These are phyloP conservation scores for Arge pagana DNA, from an alignment of 2,888 invertebrate genomes.

Conservation along the genomic window DNA sequence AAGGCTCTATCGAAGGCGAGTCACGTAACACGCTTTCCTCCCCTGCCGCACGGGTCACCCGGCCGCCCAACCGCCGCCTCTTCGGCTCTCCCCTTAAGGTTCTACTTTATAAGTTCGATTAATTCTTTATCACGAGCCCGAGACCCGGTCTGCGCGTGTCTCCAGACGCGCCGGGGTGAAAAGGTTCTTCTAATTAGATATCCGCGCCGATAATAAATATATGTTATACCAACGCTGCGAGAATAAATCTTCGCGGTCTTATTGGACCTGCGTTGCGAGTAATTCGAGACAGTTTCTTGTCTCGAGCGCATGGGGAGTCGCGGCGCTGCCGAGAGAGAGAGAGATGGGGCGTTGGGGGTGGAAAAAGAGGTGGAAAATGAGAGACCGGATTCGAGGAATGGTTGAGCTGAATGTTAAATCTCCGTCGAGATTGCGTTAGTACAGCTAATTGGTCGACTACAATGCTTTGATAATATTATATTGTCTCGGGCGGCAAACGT, in stretches of 20 bases:
- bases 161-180: background rate
- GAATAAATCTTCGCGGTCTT: too few relatives aligned
- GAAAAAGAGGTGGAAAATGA: background rate
- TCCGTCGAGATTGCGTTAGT: slow-evolving; percentile 53
- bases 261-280: too few relatives aligned
- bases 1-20: slow-evolving; percentile 57
- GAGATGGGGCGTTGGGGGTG: background rate
- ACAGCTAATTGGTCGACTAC: slow-evolving; percentile 55
- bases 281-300: too few relatives aligned
- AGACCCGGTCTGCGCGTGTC: background rate
- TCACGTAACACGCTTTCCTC: slow-evolving; percentile 58
- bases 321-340: too few relatives aligned
- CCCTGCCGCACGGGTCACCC: slow-evolving; percentile 42
- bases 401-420: slow-evolving; percentile 56
- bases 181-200: background rate
- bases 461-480: slow-evolving; percentile 58
- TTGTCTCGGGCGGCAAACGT: slow-evolving; percentile 37
- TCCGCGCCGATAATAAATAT: background rate
- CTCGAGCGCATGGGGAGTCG: too few relatives aligned
- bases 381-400: too few relatives aligned
- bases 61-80: too few relatives aligned
- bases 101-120: slow-evolving; percentile 60
- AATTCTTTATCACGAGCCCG: slow-evolving; percentile 49
- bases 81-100: too few relatives aligned
- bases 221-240: background rate